Base-by-base conservation (phyloP, 35 echinoderm and acorn worm genomes). In the Ophioderma brevispina region DNA sequence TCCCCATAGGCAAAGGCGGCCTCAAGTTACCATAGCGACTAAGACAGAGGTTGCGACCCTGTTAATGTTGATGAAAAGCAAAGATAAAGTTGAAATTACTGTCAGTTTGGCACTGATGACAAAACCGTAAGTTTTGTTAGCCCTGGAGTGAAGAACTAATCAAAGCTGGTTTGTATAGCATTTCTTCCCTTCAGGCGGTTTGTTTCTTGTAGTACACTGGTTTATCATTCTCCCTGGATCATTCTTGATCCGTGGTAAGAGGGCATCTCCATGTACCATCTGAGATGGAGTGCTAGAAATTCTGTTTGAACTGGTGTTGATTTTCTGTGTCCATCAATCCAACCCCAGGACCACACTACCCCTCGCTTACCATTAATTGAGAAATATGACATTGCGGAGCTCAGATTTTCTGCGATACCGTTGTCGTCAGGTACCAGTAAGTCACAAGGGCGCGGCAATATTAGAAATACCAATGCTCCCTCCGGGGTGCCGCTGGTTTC, bases 1-100 rank as follows among this genome's bases (percentile, higher is more conserved):
- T 70, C 59, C 59, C 59, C 59, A 70, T 8, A 70, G 59, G 59
- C 28, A 70, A 25, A 70, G 59, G 59, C 15, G 23, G 59, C 59
- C 59, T 70, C 5, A 15, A 25, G 59, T 70, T 25, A 25, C 59
- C 59, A 70, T 70, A 70, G 59, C 23, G 28, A 70, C 59, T n/a
- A 70, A 70, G 59, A 25, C 5, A 70, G 59, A 70, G 59, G 59
- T 70, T 25, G n/a, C 28, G n/a, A 70, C 59, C 59, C 28, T 70
- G 59, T 70, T 70, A 70, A 70, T 70, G 17, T 25, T 70, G 59
- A 70, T 70, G 59, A 70, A 70, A 70, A 70, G 59, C 59, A 70
- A 70, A 70, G n/a, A 70, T 30, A 70, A 30, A 70, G 59, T 70
- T 70, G 59, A 25, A 70, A 70, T 70, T 18, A 25, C 23, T 70